Evolutionary conservation across 2,113 vertebrate genomes (phyloP), one percentile per base, ranked within the genome.

Genomic region (Camelus bactrianus): DNA sequence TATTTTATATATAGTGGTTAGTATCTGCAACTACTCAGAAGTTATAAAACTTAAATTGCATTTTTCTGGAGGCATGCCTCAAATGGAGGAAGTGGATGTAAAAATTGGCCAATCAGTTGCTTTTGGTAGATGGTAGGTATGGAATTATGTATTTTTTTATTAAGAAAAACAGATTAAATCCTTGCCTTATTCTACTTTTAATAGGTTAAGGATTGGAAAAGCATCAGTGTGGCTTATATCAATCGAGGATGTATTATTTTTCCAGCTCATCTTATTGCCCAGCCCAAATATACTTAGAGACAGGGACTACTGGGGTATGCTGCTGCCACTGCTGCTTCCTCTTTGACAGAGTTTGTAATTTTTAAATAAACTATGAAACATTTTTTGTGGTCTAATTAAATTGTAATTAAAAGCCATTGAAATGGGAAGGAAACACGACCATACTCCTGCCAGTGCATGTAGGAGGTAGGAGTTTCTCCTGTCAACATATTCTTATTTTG

Each of bases 31-130:
- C 38, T 42, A 42, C 38, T 93, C 69, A 62, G 52, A 94, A 92
- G 17, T 90, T 95, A 35, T 96, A 96, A 94, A 95, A 95, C 38
- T 89, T 89, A 79, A 14, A 58, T 72, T 60, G 14, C 67, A 8
- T 48, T 75, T 70, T 82, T 32, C 64, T 91, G 54, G 62, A 88
- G 46, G 10, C 24, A 35, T 92, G 58, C 22, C 56, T 91, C 77
- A 50, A 92, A 42, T 70, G 19, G 24, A 62, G 73, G 26, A 62
- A 58, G 32, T 85, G 42, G 81, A 28, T 80, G 8, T 69, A 60
- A 73, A 88, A 81, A 81, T 35, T 81, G 35, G 5, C 28, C 62
- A 19, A 38, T 72, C 11, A 46, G 5, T 91, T 95, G 22, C 85
- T 97, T 93, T 52, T 16, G 11, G 14, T 81, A 67, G 72, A 83